A percentile compares a stretch with the other conserved stretches of the same genome.
Evolutionary conservation across 2,113 vertebrate species (phyloP).

Genomic region (Climacteris rufus): DNA sequence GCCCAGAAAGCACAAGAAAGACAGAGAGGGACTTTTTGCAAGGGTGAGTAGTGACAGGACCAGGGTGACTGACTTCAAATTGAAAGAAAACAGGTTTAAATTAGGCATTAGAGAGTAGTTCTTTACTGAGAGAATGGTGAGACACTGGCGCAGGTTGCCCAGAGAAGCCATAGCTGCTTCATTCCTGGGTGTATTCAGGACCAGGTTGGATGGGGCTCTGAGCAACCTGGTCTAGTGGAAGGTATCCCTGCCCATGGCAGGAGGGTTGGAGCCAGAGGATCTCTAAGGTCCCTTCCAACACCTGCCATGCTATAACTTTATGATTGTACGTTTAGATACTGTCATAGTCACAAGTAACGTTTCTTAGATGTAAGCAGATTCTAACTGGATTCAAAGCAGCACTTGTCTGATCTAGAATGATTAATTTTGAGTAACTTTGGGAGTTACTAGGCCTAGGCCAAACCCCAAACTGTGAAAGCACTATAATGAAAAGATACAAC

Average conservation of each 20-base stretch:
- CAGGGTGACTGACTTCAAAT: neutral
- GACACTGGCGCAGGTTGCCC: neutral
- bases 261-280: accelerated
- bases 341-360: neutral
- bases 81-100: neutral
- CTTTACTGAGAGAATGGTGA: neutral
- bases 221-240: neutral
- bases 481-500: neutral
- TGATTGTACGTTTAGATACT: neutral
- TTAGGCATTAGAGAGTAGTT: neutral
- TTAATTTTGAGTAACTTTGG: neutral
- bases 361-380: neutral
- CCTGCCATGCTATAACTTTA: neutral
- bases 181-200: neutral
- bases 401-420: neutral
- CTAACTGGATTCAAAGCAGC: neutral
- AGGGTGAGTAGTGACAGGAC: neutral
- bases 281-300: neutral
- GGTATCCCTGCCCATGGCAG: neutral
- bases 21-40: neutral
- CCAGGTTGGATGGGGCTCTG: neutral
- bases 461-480: neutral
- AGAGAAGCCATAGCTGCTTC: neutral
- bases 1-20: neutral
- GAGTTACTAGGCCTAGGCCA: neutral